Evolutionary conservation across 2,113 vertebrate species (phyloP).

Genomic region (Nibea coibor): DNA sequence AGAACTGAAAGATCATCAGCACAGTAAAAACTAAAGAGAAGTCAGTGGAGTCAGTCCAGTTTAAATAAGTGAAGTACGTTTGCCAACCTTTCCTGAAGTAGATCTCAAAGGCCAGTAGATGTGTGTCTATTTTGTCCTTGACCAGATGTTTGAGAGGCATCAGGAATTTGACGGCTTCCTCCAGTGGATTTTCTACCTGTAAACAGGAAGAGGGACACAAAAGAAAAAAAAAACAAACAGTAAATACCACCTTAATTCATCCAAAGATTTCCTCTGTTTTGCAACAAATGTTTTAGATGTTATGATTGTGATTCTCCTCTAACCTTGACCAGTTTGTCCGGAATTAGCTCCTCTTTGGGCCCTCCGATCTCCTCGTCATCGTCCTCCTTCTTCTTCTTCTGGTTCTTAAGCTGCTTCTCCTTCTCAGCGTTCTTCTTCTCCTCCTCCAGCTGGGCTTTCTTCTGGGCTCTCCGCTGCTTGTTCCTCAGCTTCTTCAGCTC

Average conservation of each 20-base stretch:
- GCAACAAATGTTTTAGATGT: background rate
- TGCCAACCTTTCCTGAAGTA: constrained; percentile 97
- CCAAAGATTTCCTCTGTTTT: background rate
- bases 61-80: background rate
- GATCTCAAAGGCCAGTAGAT: constrained; percentile 99
- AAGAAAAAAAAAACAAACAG: background rate
- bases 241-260: too few relatives aligned
- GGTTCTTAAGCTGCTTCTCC: constrained; percentile 98
- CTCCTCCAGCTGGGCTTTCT: constrained; percentile 97
- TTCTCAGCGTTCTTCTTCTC: constrained; percentile 99
- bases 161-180: constrained; percentile 99
- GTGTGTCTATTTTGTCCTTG: constrained; percentile 98
- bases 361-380: constrained; percentile 98
- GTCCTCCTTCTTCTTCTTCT: constrained; percentile 99
- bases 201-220: background rate
- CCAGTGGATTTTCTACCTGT: constrained; percentile 97
- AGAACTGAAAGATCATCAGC: background rate
- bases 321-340: constrained; percentile 97
- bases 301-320: background rate
- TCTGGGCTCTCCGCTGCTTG: constrained; percentile 97
- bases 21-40: background rate
- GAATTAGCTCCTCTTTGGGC: constrained; percentile 98
- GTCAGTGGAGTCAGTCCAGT: too few relatives aligned
- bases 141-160: constrained; percentile 97
- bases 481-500: constrained; percentile 97